Percentiles rank a stretch among this genome's conserved stretches.
Evolutionary conservation across 2,797 vertebrate species (phyloP).

Genomic region (Telmatherina bonti): DNA sequence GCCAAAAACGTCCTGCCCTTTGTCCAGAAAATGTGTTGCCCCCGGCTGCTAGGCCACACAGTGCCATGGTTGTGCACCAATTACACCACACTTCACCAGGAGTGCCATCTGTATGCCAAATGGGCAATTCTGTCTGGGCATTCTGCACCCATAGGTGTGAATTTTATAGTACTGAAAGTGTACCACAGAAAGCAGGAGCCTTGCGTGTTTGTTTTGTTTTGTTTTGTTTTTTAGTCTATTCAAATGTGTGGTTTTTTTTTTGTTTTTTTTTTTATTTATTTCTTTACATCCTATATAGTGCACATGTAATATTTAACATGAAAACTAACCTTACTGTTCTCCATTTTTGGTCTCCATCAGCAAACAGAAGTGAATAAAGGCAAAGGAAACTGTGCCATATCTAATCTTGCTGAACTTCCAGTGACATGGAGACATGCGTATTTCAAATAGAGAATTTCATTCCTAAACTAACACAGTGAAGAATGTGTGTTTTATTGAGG

Average conservation of each 20-base stretch:
- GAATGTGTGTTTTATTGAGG: conserved; percentile 66
- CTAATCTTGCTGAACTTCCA: conserved; percentile 82
- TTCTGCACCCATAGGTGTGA: conserved; percentile 73
- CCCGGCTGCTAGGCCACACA: conserved; percentile 78
- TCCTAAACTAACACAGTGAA: conserved; percentile 65
- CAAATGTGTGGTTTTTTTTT: conserved; percentile 23
- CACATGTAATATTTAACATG: conserved; percentile 32
- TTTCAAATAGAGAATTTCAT: conserved; percentile 73
- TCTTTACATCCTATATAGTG: background rate
- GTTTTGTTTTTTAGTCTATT: background rate
- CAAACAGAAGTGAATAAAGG: conserved; percentile 63
- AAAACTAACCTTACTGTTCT: conserved; percentile 39
- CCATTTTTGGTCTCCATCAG: conserved; percentile 26
- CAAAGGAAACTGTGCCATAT: conserved; percentile 69
- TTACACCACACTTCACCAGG: conserved; percentile 77
- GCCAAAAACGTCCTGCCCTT: conserved; percentile 77
- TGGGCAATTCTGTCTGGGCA: conserved; percentile 69
- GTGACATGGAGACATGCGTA: conserved; percentile 75
- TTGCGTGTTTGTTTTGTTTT: conserved; percentile 28
- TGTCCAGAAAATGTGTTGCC: conserved; percentile 79
- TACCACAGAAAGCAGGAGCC: conserved; percentile 61
- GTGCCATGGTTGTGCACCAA: conserved; percentile 80
- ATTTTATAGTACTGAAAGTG: conserved; percentile 62
- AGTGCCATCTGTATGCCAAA: conserved; percentile 82
- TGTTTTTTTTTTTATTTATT: background rate